Evolutionary conservation across 2,888 invertebrate genomes (phyloP).

Genomic region (Ophonus ardosiacus): DNA sequence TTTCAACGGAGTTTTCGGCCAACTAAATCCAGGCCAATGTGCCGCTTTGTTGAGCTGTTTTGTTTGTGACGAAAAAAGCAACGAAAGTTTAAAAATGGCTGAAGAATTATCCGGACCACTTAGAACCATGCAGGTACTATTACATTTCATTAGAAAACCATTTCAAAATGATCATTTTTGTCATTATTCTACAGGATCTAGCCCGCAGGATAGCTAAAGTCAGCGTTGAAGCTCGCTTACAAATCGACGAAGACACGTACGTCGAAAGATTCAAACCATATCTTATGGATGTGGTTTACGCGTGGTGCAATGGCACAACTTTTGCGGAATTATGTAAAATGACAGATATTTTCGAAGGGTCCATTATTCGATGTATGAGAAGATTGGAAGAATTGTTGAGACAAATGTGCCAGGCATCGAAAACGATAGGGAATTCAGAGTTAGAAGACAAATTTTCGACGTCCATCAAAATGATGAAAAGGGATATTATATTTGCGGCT

Average conservation of each 20-base stretch:
- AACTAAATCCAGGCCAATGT: constrained; percentile 88
- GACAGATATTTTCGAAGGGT: constrained; percentile 97
- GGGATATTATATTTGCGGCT: constrained; percentile 99
- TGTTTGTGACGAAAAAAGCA: constrained; percentile 94
- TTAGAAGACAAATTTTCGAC: constrained; percentile 97
- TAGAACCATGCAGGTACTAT: constrained; percentile 86
- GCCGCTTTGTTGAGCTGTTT: constrained; percentile 93
- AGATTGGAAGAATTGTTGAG: constrained; percentile 96
- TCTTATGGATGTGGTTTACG: constrained; percentile 97
- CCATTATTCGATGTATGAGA: constrained; percentile 94
- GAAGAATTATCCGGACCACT: constrained; percentile 94
- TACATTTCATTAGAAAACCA: not conserved
- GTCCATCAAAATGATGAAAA: constrained; percentile 93
- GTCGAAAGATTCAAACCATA: constrained; percentile 95
- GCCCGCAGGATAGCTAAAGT: constrained; percentile 95
- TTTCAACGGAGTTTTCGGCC: constrained; percentile 97
- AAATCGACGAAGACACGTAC: constrained; percentile 93
- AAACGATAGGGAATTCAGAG: constrained; percentile 97
- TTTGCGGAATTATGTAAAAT: constrained; percentile 96
- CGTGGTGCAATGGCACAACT: constrained; percentile 96
- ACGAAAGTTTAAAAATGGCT: constrained; percentile 86
- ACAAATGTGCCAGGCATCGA: constrained; percentile 97
- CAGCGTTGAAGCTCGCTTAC: constrained; percentile 89
- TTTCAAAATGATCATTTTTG: constrained; percentile 6
- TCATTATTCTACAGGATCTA: constrained; percentile 82